A percentile compares a stretch with the other conserved stretches of the same genome.
phyloP scores from a whole-genome alignment of 2,113 vertebrate species.

The Lycaon pictus region DNA sequence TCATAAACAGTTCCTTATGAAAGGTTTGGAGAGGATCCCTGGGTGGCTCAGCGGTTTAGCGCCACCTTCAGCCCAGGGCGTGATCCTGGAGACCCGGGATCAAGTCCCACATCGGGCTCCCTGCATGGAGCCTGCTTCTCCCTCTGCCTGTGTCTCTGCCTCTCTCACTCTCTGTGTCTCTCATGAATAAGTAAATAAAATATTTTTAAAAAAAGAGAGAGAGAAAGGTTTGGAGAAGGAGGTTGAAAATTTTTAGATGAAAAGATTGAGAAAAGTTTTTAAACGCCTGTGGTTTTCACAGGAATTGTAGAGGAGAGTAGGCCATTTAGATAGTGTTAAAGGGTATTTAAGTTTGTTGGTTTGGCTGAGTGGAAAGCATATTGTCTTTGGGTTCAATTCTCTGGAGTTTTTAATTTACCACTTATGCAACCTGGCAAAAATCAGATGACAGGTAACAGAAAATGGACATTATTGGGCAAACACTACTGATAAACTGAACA shows the following conservation, averaged over 20 bases:
- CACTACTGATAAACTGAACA: slow-evolving; percentile 32
- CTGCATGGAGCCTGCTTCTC: too few relatives aligned
- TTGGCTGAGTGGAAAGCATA: not conserved
- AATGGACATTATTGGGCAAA: not conserved
- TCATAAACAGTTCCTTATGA: not conserved
- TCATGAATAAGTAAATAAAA: too few relatives aligned
- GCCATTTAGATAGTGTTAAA: not conserved
- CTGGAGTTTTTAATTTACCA: not conserved
- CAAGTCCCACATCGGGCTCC: too few relatives aligned
- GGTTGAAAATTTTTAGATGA: not conserved
- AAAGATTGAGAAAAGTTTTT: not conserved
- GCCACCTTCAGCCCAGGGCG: too few relatives aligned
- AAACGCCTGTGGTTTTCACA: not conserved
- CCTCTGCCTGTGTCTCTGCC: too few relatives aligned
- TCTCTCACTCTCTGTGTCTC: too few relatives aligned
- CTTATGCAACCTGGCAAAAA: slow-evolving; percentile 52
- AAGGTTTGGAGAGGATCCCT: not conserved
- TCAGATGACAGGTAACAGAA: not conserved
- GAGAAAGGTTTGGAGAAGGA: not conserved
- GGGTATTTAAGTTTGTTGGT: not conserved
- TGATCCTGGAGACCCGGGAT: too few relatives aligned
- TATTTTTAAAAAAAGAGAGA: too few relatives aligned
- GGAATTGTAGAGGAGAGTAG: not conserved
- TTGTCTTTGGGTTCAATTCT: not conserved
- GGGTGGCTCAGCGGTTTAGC: too few relatives aligned